Evolutionary conservation across 2,888 invertebrate species (phyloP), one percentile per base, ranked within the genome.

Genomic region (Brachycybe producta): DNA sequence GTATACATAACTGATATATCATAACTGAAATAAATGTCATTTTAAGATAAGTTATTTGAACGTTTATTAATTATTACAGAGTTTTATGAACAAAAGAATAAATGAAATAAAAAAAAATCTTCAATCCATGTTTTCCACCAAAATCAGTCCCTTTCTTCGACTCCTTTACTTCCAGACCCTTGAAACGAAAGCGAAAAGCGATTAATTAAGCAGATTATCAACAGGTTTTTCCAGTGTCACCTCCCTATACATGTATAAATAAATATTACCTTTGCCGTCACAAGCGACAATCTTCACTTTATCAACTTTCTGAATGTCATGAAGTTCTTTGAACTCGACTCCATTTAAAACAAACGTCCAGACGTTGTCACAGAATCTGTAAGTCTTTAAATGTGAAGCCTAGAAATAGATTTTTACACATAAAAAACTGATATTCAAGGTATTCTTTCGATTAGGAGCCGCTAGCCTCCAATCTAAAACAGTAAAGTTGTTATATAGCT

Each of bases 331-430:
- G 65, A 97, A 95, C 67, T 97, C 95, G 7, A 95, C 95, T 71
- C 95, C 88, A 64, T 92, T 92, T 61, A 99, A 74, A 78, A 99
- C 90, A 64, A 99, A 91, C 5, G 98, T 99, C 98, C 98, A 99
- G 1, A 99, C 98, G 72, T 98, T 98, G 74, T 98, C 98, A 75
- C 98, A 98, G 72, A 98, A 99, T 63, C 98, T 73, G 68, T 84
- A 75, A 75, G 78, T 78, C 60, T 75, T 74, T 56, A 79, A 65
- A 60, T 75, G 74, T 13, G 75, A 75, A 38, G 74, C 73, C 73
- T 76, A 60, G 13, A 62, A 61, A 13, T 49, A 3, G 27, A n/a
- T 54, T 21, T 19, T 17, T 28, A 24, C 43, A 15, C 15, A 30
- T 19, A 3, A 54, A 5, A 40, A 21, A 13, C 36, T 27, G 19